Conservation (phyloP, 2,113 vertebrate species). For the Chaetura pelagica region DNA sequence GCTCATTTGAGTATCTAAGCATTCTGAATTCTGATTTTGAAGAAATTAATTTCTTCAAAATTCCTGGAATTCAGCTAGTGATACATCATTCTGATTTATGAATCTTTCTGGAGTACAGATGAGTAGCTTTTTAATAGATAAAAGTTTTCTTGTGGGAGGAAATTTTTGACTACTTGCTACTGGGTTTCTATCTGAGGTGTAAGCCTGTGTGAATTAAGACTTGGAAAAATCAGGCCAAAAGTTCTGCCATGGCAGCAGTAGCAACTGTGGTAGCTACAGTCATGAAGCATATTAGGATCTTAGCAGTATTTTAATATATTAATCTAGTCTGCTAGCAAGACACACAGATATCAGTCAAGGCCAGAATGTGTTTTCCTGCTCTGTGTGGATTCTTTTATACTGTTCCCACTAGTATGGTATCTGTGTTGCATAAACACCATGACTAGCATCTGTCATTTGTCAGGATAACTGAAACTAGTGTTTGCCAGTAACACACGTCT, state of each 20-base stretch:
- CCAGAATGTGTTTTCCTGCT: neutral
- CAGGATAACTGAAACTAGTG: neutral
- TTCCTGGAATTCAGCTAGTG: neutral
- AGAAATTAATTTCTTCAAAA: neutral
- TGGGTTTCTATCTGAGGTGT: neutral
- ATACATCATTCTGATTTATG: neutral
- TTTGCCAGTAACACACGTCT: neutral
- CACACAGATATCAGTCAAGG: neutral
- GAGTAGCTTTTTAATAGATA: neutral
- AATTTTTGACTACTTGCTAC: neutral
- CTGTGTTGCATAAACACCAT: neutral
- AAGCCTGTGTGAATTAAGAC: neutral
- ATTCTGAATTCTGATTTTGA: neutral
- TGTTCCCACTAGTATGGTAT: neutral
- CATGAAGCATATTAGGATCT: neutral
- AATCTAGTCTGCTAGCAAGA: neutral
- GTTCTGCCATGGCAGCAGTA: neutral
- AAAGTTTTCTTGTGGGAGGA: neutral
- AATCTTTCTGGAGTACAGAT: neutral
- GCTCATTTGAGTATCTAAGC: neutral
- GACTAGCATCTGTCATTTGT: neutral
- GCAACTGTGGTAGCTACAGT: neutral
- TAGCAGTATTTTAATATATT: neutral
- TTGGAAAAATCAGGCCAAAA: neutral
- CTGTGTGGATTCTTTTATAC: neutral